phyloP scores from a whole-genome alignment of 2,113 vertebrate species.

The pig (Sus scrofa) region DNA sequence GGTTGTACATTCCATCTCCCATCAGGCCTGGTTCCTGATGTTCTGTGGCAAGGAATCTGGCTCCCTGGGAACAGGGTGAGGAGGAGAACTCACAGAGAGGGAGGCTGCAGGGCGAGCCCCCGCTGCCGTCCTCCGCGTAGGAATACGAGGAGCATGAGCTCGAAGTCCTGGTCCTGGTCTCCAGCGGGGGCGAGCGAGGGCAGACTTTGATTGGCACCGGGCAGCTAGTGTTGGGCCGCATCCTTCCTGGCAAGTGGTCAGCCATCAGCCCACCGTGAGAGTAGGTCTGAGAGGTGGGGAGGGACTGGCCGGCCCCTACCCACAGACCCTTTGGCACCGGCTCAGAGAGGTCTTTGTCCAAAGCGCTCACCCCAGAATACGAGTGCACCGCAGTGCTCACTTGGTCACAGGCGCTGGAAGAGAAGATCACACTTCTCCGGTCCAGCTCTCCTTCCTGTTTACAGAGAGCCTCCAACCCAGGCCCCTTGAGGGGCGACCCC shows the following conservation, averaged over 20 bases:
- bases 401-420: conserved; percentile 95
- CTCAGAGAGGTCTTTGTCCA: conserved; percentile 97
- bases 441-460: conserved; percentile 97
- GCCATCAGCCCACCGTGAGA: conserved; percentile 90
- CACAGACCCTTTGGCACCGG: conserved; percentile 96
- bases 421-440: conserved; percentile 99
- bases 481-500: conserved; percentile 93
- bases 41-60: conserved; percentile 93
- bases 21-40: conserved; percentile 94
- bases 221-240: conserved; percentile 98
- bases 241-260: conserved; percentile 93
- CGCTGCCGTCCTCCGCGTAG: conserved; percentile 97
- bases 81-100: conserved; percentile 99
- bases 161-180: conserved; percentile 98
- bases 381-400: conserved; percentile 95
- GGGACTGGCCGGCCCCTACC: conserved; percentile 95
- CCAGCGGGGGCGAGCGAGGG: conserved; percentile 97
- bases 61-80: conserved; percentile 96
- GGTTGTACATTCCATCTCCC: conserved; percentile 93
- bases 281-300: conserved; percentile 95
- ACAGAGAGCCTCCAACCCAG: conserved; percentile 94
- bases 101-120: conserved; percentile 97
- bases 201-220: conserved; percentile 99
- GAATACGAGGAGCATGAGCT: conserved; percentile 99
- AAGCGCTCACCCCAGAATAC: conserved; percentile 94